These are phyloP conservation scores for Lepilemur septentrionalis DNA, from an alignment of 2,797 vertebrate genomes.

Conservation along the genomic window DNA sequence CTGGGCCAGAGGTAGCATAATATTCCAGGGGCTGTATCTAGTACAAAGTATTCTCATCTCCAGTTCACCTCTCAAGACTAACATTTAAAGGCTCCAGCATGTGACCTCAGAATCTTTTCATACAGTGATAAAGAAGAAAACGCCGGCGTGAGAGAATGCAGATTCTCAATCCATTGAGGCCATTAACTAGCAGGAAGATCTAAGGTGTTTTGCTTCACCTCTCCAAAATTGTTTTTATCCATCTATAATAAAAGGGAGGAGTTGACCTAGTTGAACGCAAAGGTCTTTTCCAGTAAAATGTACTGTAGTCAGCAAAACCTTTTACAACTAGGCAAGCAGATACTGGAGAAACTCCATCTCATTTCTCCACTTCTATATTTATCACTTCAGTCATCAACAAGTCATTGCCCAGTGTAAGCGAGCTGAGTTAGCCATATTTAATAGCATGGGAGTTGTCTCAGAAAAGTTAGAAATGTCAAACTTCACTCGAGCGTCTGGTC, in stretches of 20 bases:
- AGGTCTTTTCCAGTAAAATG: constrained; percentile 60
- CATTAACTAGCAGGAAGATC: not conserved
- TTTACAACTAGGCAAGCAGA: constrained; percentile 54
- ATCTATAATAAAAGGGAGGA: constrained; percentile 45
- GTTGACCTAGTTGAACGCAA: constrained; percentile 64
- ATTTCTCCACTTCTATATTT: constrained; percentile 71
- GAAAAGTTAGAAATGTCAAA: constrained; percentile 60
- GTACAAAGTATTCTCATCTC: not conserved
- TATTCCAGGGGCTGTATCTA: not conserved
- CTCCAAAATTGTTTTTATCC: not conserved
- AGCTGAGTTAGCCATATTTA: constrained; percentile 72
- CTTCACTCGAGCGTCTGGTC: constrained; percentile 1
- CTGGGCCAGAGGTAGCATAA: not conserved
- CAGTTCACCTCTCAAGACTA: not conserved
- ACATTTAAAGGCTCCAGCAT: not conserved
- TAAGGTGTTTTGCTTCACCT: constrained; percentile 4
- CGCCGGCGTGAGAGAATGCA: not conserved
- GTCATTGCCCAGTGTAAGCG: constrained; percentile 53
- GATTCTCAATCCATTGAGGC: not conserved
- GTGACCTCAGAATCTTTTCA: not conserved
- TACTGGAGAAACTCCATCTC: constrained; percentile 60
- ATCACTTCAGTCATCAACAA: constrained; percentile 66
- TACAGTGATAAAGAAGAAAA: not conserved
- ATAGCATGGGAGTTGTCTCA: constrained; percentile 35
- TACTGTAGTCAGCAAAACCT: constrained; percentile 56